Conservation (phyloP, 2,888 invertebrate species). For the Bombylius discolor region DNA sequence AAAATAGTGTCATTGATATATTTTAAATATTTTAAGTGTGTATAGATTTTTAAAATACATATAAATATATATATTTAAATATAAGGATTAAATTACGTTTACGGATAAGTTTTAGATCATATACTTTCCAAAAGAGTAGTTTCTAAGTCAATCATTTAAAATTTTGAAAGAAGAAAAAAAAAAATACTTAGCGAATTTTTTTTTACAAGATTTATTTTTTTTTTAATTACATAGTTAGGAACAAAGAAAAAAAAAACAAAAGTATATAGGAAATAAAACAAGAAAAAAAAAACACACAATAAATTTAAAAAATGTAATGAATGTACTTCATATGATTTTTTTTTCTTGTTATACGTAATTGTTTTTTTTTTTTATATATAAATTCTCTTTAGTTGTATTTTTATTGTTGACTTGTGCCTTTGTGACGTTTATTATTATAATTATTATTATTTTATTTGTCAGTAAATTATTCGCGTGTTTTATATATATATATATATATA, state of each 20-base stretch:
- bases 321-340: neutral
- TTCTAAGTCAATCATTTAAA: neutral
- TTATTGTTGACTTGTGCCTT: constrained; percentile 39
- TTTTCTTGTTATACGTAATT: neutral
- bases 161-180: too few relatives aligned
- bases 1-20: too few relatives aligned
- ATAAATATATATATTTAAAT: too few relatives aligned
- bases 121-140: neutral
- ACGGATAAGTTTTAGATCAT: neutral
- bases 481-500: neutral
- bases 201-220: too few relatives aligned
- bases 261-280: neutral
- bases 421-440: constrained; percentile 16
- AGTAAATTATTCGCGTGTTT: neutral
- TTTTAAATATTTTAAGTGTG: too few relatives aligned
- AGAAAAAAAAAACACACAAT: neutral
- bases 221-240: too few relatives aligned
- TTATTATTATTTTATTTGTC: neutral
- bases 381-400: constrained; percentile 10
- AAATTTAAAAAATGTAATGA: neutral
- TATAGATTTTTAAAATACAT: too few relatives aligned
- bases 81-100: too few relatives aligned
- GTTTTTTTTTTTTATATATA: neutral
- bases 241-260: too few relatives aligned
- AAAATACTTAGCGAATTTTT: too few relatives aligned